Base-by-base conservation (phyloP, 2,797 vertebrate species). In the Myripristis jacobus region DNA sequence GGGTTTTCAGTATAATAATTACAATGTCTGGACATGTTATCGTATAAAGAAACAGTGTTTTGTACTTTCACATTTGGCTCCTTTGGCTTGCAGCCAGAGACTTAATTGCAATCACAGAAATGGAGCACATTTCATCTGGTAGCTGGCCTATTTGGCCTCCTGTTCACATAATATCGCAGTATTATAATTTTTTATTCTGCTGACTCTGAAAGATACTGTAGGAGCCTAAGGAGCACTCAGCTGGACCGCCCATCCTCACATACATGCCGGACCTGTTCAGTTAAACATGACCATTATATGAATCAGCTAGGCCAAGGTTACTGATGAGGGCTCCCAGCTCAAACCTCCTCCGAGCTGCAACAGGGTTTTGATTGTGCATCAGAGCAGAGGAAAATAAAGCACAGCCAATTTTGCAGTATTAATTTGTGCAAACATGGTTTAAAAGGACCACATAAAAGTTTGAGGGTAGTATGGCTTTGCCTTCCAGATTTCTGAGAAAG, bases 391-490 rank as follows among this genome's bases (percentile, higher is more conserved):
- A 44, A 66, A 18, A 29, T 80, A 85, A 86, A 83, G 69, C 47
- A 78, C 84, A 89, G 82, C 6, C 27, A 62, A 54, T 74, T 83
- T 82, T 80, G 85, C 83, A 79, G 64, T 16, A 51, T 48, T 70
- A 36, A 63, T 62, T 62, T 71, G 69, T 79, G 83, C 76, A 84
- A 80, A 87, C 71, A 79, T 66, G 21, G 29, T 75, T 41, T 60
- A 80, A 81, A 87, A 82, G 74, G 83, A 93, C 90, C 90, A 93
- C 91, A 93, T 92, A 77, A 92, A 92, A 87, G 54, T 74, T 46
- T 56, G 56, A 70, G 62, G 64, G 66, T 64, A 87, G 85, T 64
- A 74, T 74, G 66, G 86, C 62, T 71, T 87, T 86, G 73, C 79
- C 85, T 73, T 64, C 70, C 81, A 86, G 81, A 84, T 86, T 91